A percentile compares a stretch with the other conserved stretches of the same genome.
phyloP scores from a whole-genome alignment of 2,797 vertebrate genomes.

The Microctenopoma lineatum region DNA sequence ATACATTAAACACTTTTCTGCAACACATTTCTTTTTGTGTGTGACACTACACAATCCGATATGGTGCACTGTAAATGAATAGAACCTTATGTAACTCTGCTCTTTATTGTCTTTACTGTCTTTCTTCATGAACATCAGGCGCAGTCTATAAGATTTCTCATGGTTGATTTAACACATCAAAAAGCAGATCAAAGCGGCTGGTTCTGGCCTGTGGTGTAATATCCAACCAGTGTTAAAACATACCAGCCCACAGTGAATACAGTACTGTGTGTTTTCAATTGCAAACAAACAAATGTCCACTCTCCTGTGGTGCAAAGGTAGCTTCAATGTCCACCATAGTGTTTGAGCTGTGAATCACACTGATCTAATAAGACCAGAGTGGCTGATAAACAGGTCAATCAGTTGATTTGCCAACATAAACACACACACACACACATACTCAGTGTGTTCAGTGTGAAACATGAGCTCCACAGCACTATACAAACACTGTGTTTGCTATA shows the following conservation, averaged over 20 bases:
- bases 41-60: slow-evolving; percentile 5
- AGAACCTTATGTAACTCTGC: slow-evolving; percentile 22
- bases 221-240: slow-evolving; percentile 53
- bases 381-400: slow-evolving; percentile 22
- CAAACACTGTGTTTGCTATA: slow-evolving; percentile 35
- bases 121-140: slow-evolving; percentile 18
- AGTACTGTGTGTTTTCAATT: slow-evolving; percentile 48
- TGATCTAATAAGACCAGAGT: slow-evolving; percentile 38
- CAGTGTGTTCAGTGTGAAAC: slow-evolving; percentile 13
- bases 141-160: slow-evolving; percentile 25
- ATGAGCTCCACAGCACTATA: slow-evolving; percentile 1
- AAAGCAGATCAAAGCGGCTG: slow-evolving; percentile 38
- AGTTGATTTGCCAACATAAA: slow-evolving; percentile 20
- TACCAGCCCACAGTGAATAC: slow-evolving; percentile 43
- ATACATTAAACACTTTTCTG: background rate
- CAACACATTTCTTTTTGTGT: background rate
- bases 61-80: slow-evolving; percentile 18
- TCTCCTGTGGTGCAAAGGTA: slow-evolving; percentile 74
- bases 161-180: slow-evolving; percentile 29
- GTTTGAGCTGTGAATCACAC: slow-evolving; percentile 50
- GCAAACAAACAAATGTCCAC: slow-evolving; percentile 64
- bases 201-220: slow-evolving; percentile 33
- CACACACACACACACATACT: background rate
- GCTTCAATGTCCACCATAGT: slow-evolving; percentile 55
- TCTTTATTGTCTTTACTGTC: slow-evolving; percentile 15